Evolutionary conservation across 2,888 invertebrate genomes (phyloP).

Genomic region (Hypercompe scribonia): DNA sequence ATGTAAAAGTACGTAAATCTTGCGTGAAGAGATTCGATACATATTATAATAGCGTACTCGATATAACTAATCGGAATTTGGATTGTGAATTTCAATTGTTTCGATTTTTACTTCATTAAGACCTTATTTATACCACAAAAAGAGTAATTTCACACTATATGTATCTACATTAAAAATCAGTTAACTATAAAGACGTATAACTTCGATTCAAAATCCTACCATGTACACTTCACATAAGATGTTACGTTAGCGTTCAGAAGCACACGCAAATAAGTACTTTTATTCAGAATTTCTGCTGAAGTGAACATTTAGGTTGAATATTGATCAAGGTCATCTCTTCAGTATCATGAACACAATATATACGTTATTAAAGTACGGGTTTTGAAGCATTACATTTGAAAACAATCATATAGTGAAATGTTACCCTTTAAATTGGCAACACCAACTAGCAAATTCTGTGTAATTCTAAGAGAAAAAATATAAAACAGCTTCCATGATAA

Average conservation of each 20-base stretch:
- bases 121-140: too few species aligned
- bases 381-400: neutral
- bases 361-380: neutral
- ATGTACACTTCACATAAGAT: slow-evolving; percentile 17
- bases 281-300: slow-evolving; percentile 52
- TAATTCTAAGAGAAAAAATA: neutral
- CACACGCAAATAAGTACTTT: slow-evolving; percentile 56
- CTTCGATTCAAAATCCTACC: neutral
- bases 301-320: slow-evolving; percentile 61
- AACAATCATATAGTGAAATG: neutral
- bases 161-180: neutral
- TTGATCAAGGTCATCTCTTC: slow-evolving; percentile 55
- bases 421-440: neutral
- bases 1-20: neutral
- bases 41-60: neutral
- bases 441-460: neutral
- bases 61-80: neutral
- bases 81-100: neutral
- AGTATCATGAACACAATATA: slow-evolving; percentile 35
- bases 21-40: neutral
- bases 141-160: neutral
- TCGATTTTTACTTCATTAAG: neutral
- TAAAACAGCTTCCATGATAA: neutral
- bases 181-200: neutral
- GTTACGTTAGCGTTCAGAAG: slow-evolving; percentile 39